Conservation (phyloP, 2,888 invertebrate species). For the Tenthredo mesomela region DNA sequence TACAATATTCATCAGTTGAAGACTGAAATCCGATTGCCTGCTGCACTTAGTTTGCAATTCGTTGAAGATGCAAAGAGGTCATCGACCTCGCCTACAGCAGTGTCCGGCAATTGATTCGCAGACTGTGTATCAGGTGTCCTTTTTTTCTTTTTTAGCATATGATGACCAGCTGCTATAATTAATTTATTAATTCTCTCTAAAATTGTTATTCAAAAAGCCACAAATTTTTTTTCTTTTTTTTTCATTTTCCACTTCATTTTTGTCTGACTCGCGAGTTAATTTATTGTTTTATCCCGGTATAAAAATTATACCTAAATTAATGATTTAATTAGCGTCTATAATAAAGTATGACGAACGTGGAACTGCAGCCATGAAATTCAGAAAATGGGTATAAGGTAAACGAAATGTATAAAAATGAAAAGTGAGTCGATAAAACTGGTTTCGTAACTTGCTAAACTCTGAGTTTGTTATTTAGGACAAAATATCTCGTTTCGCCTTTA, state of each 20-base stretch:
- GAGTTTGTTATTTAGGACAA: constrained; percentile 47
- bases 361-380: not conserved
- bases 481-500: constrained; percentile 47
- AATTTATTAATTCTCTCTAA: not conserved
- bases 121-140: not conserved
- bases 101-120: not conserved
- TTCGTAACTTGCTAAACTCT: constrained; percentile 17
- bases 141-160: not conserved
- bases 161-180: not conserved
- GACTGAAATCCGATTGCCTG: not conserved
- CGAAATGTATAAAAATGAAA: not conserved
- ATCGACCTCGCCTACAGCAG: constrained; percentile 6
- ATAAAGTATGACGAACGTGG: not conserved
- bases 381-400: not conserved
- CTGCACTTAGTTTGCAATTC: constrained; percentile 14
- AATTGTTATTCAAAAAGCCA: not conserved
- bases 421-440: constrained; percentile 1
- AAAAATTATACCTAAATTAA: too few relatives aligned
- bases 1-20: constrained; percentile 11
- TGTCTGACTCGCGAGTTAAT: not conserved
- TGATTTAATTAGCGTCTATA: too few relatives aligned
- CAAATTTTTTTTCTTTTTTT: not conserved
- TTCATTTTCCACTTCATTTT: not conserved
- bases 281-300: not conserved
- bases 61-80: constrained; percentile 31